phyloP scores from a whole-genome alignment of 2,888 invertebrate genomes.

The Tenodera sinensis region DNA sequence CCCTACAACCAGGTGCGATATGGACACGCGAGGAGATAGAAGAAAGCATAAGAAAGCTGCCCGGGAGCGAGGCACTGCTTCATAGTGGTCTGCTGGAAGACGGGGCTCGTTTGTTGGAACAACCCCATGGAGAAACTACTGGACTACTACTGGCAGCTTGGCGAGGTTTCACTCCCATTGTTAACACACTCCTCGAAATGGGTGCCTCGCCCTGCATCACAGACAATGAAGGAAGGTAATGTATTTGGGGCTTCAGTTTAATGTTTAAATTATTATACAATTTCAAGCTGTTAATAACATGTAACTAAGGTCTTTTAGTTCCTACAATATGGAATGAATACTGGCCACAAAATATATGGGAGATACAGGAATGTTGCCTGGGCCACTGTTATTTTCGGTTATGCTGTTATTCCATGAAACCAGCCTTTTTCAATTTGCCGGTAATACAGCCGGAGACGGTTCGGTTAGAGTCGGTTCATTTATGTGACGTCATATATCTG shows the following conservation, averaged over 20 bases:
- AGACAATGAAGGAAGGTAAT: conserved; percentile 66
- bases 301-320: too few species aligned
- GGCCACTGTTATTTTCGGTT: too few species aligned
- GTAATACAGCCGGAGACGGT: too few species aligned
- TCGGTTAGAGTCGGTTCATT: too few species aligned
- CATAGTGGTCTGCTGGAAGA: conserved; percentile 18
- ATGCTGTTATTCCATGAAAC: too few species aligned
- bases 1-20: conserved; percentile 11
- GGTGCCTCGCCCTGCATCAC: conserved; percentile 60
- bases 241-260: not conserved
- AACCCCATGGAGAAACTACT: conserved; percentile 48
- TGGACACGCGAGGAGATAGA: conserved; percentile 28
- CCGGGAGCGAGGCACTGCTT: conserved; percentile 29
- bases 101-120: conserved; percentile 24
- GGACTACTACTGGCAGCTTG: conserved; percentile 60
- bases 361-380: too few species aligned
- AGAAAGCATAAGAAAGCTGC: conserved; percentile 21
- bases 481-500: too few species aligned
- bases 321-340: too few species aligned
- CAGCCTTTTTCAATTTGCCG: too few species aligned
- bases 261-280: too few species aligned
- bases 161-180: conserved; percentile 55
- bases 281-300: too few species aligned
- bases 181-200: conserved; percentile 52
- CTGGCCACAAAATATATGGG: too few species aligned